Evolutionary conservation across 1,140 invertebrate genomes (phyloP).

Genomic region (Macrotrachela quadricornifera): DNA sequence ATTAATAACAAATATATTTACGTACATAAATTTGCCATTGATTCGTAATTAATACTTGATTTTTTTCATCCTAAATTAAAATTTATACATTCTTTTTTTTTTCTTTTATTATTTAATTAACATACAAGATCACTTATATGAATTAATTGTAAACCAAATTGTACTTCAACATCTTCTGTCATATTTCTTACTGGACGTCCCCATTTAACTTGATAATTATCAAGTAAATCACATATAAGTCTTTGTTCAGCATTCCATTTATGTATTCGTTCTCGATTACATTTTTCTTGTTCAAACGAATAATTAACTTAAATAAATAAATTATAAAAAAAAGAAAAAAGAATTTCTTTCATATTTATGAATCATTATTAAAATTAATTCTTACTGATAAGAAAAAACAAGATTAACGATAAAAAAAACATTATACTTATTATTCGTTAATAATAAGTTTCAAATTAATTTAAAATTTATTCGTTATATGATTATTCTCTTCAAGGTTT

Average conservation of each 20-base stretch:
- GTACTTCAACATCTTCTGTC: conserved; percentile 21
- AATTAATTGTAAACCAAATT: conserved; percentile 25
- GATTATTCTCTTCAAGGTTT: too few species aligned
- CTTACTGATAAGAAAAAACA: too few species aligned
- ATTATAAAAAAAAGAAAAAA: too few species aligned
- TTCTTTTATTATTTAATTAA: background rate
- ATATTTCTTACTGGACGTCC: conserved; percentile 26
- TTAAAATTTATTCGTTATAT: too few species aligned
- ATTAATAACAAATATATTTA: background rate
- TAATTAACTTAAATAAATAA: too few species aligned
- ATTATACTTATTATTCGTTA: too few species aligned
- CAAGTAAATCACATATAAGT: conserved; percentile 24
- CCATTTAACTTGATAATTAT: conserved; percentile 25
- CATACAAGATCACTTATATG: conserved; percentile 28
- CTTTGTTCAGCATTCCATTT: conserved; percentile 19
- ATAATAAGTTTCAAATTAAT: too few species aligned
- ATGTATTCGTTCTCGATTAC: too few species aligned
- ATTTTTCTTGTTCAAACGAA: too few species aligned
- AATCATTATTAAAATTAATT: too few species aligned
- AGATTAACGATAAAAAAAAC: too few species aligned
- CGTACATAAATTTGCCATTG: conserved; percentile 5
- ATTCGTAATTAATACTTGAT: conserved; percentile 9
- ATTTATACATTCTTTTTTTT: background rate
- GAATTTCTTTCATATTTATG: too few species aligned
- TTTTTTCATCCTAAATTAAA: conserved; percentile 5